A percentile compares a stretch with the other conserved stretches of the same genome.
Evolutionary conservation across 2,113 vertebrate species (phyloP).

Genomic region (Megaleporinus macrocephalus): DNA sequence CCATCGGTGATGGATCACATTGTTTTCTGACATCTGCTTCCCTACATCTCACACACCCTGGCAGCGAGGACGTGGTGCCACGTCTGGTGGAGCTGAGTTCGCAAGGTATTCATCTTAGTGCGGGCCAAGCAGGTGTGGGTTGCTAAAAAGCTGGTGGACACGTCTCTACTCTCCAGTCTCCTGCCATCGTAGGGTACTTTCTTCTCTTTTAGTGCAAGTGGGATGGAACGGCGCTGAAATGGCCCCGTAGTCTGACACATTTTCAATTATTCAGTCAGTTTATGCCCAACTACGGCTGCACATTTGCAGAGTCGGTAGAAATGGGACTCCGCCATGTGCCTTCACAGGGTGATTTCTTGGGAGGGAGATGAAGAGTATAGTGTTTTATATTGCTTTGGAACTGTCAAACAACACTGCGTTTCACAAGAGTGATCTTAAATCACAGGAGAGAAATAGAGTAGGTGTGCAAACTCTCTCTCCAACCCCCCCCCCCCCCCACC

Average conservation of each 20-base stretch:
- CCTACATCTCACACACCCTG: constrained; percentile 5
- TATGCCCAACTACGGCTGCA: constrained; percentile 39
- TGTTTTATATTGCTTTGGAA: not conserved
- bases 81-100: not conserved
- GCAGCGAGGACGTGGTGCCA: not conserved
- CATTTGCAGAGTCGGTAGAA: constrained; percentile 20
- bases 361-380: not conserved
- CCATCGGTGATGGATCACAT: constrained; percentile 40
- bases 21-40: constrained; percentile 44
- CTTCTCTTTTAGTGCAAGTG: constrained; percentile 29
- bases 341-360: constrained; percentile 19
- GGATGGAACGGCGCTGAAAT: constrained; percentile 43
- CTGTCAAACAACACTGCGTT: constrained; percentile 28
- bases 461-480: not conserved
- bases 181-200: constrained; percentile 27
- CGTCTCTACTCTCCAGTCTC: not conserved
- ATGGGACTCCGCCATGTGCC: not conserved
- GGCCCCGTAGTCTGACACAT: constrained; percentile 45
- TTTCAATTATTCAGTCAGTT: constrained; percentile 62
- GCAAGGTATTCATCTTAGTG: not conserved
- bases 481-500: too few relatives aligned
- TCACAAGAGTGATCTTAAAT: constrained; percentile 37
- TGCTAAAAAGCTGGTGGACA: constrained; percentile 10
- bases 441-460: not conserved
- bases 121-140: not conserved